Conservation (phyloP, 1,140 invertebrate species). For the Cydia strobilella region DNA sequence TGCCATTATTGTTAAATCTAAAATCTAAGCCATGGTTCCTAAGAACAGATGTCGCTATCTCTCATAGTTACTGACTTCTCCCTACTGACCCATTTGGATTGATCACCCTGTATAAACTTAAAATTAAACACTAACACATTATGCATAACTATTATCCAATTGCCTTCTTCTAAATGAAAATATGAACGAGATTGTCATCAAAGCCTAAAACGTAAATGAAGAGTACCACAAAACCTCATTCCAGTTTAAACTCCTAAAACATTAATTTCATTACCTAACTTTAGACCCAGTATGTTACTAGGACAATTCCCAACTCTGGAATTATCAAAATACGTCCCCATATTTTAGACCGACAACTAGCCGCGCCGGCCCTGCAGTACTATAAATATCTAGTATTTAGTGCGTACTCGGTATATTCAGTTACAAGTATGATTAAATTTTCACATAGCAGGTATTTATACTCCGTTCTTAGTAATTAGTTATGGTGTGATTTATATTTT, state of each 20-base stretch:
- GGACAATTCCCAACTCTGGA: slow-evolving; percentile 15
- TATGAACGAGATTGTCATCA: neutral
- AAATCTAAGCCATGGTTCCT: too few species aligned
- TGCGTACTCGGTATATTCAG: slow-evolving; percentile 29
- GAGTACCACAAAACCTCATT: neutral
- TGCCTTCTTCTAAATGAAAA: too few species aligned
- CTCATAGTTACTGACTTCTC: too few species aligned
- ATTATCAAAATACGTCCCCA: slow-evolving; percentile 30
- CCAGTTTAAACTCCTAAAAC: slow-evolving; percentile 7
- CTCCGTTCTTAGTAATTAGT: slow-evolving; percentile 23
- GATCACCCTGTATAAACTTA: too few species aligned
- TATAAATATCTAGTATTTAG: slow-evolving; percentile 38
- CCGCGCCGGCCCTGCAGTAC: slow-evolving; percentile 34
- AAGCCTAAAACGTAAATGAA: neutral
- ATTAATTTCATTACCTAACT: slow-evolving; percentile 17
- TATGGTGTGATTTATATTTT: slow-evolving; percentile 19
- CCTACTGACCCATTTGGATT: too few species aligned
- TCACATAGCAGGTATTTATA: slow-evolving; percentile 30
- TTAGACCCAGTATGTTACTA: neutral
- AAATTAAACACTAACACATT: too few species aligned
- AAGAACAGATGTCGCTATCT: too few species aligned
- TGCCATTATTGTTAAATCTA: too few species aligned
- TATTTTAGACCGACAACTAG: slow-evolving; percentile 22
- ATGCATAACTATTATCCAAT: too few species aligned
- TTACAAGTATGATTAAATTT: slow-evolving; percentile 28